These are phyloP conservation scores for Saccopteryx leptura DNA, from an alignment of 2,113 vertebrate genomes.

Conservation along the genomic window DNA sequence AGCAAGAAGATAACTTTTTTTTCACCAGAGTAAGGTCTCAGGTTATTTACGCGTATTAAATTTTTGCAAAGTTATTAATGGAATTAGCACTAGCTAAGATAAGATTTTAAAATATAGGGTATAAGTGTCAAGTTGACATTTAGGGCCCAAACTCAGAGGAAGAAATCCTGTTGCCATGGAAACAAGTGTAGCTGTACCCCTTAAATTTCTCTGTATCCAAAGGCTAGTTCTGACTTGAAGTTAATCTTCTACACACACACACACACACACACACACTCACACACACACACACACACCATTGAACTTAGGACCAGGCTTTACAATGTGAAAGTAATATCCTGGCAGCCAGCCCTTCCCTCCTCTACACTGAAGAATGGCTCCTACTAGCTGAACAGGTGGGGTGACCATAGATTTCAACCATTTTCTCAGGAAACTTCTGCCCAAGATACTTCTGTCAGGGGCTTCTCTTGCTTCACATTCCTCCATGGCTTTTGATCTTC, in stretches of 20 bases:
- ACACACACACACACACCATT: not conserved
- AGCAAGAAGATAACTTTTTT: constrained; percentile 22
- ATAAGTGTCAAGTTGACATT: not conserved
- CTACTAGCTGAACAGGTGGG: not conserved
- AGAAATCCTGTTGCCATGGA: not conserved
- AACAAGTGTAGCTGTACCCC: not conserved
- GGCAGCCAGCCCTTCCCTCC: not conserved
- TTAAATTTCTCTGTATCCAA: not conserved
- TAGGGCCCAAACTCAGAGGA: not conserved
- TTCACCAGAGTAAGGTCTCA: not conserved
- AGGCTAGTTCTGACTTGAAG: not conserved
- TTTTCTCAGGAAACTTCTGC: not conserved
- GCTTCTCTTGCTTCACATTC: not conserved
- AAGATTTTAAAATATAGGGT: not conserved
- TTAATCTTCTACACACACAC: not conserved
- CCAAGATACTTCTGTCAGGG: not conserved
- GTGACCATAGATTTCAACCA: not conserved
- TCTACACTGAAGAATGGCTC: not conserved
- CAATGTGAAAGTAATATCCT: not conserved
- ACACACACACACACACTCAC: accelerated
- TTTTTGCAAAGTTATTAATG: constrained; percentile 31
- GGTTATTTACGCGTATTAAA: not conserved
- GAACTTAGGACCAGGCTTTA: not conserved
- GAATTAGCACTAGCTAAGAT: constrained; percentile 50
- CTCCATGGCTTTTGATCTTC: not conserved